Conservation (phyloP, 2,888 invertebrate species). For the Lasioglossum malachurum region DNA sequence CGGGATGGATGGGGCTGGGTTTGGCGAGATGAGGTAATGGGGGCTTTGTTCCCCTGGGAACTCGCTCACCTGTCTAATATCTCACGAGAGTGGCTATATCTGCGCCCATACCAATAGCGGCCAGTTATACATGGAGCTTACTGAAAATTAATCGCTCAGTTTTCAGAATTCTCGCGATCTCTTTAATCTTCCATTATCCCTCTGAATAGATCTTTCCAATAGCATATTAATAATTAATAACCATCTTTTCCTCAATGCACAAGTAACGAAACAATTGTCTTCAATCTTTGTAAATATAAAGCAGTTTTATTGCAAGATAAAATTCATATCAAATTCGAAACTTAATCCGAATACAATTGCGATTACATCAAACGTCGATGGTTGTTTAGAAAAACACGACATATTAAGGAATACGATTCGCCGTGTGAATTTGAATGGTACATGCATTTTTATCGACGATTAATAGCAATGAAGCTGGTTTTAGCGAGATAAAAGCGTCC, state of each 20-base stretch:
- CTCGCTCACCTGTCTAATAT: constrained; percentile 83
- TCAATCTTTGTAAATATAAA: background rate
- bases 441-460: background rate
- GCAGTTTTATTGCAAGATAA: background rate
- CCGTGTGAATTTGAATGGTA: background rate
- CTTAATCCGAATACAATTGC: background rate
- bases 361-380: background rate
- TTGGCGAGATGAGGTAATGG: constrained; percentile 80
- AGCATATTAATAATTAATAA: background rate
- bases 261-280: background rate
- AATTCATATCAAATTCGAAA: background rate
- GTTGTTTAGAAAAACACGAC: background rate
- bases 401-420: background rate
- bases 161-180: constrained; percentile 61
- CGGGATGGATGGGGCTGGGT: constrained; percentile 70
- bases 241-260: background rate
- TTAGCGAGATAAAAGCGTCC: constrained; percentile 35
- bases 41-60: constrained; percentile 84
- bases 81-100: constrained; percentile 78
- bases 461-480: background rate
- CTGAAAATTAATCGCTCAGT: constrained; percentile 75
- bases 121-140: constrained; percentile 67
- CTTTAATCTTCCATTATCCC: constrained; percentile 10
- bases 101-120: constrained; percentile 70
- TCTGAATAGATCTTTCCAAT: background rate